Conservation (phyloP, 2,888 invertebrate species). For the Drosophila macrothrix region DNA sequence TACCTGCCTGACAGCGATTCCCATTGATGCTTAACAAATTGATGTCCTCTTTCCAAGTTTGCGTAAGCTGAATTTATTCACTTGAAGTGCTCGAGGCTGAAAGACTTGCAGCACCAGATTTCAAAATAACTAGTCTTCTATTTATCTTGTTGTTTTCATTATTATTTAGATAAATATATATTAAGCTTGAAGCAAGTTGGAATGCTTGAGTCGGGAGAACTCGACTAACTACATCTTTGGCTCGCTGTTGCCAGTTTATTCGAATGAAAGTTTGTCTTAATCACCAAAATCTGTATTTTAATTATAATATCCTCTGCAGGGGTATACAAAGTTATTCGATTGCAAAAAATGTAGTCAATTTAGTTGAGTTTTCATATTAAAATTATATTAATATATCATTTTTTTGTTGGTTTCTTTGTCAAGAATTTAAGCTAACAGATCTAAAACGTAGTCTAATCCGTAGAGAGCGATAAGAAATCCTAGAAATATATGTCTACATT, state of each 20-base stretch:
- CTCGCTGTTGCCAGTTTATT: neutral
- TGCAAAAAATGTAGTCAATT: too few species aligned
- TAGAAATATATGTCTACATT: neutral
- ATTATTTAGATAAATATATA: neutral
- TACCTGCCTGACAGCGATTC: conserved; percentile 29
- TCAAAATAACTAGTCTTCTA: neutral
- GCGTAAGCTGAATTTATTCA: neutral
- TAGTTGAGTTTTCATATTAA: too few species aligned
- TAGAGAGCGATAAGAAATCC: neutral
- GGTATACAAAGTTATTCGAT: neutral
- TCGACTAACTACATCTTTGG: neutral
- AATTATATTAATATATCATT: neutral
- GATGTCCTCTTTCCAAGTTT: conserved; percentile 46
- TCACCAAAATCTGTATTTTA: neutral
- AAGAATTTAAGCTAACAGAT: too few species aligned
- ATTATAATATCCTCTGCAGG: neutral
- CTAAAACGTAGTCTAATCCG: neutral
- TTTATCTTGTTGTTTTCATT: neutral
- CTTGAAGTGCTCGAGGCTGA: neutral
- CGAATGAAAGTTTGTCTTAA: neutral
- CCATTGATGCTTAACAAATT: conserved; percentile 61
- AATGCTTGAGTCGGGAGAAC: neutral
- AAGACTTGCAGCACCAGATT: neutral
- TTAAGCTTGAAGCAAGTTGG: neutral
- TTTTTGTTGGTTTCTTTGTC: too few species aligned